phyloP scores from a whole-genome alignment of 2,888 invertebrate genomes.

The Caenorhabditis virilis region DNA sequence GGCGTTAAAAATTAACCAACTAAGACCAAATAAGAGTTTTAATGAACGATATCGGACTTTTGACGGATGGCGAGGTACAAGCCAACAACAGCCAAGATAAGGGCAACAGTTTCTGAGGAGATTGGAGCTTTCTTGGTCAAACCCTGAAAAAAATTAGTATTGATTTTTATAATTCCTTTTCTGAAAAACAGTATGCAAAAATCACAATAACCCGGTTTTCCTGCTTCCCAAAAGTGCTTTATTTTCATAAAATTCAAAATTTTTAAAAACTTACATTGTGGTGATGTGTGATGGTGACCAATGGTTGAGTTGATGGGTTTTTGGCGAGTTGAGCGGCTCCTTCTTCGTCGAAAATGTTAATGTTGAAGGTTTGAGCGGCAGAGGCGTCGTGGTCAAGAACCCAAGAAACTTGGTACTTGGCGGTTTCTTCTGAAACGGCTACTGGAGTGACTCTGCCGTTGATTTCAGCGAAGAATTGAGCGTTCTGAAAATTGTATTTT shows the following conservation, averaged over 20 bases:
- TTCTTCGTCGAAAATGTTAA: slow-evolving; percentile 88
- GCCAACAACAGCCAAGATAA: slow-evolving; percentile 47
- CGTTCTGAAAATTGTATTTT: slow-evolving; percentile 73
- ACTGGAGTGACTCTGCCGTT: slow-evolving; percentile 85
- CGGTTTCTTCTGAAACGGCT: slow-evolving; percentile 78
- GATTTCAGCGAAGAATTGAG: slow-evolving; percentile 86
- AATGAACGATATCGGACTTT: slow-evolving; percentile 53
- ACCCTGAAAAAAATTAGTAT: slow-evolving; percentile 44
- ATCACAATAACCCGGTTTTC: no score
- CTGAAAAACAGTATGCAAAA: no score
- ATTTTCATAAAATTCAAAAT: neutral
- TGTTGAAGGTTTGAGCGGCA: slow-evolving; percentile 80
- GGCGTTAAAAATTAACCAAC: neutral
- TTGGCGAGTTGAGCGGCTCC: slow-evolving; percentile 85
- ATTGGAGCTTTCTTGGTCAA: slow-evolving; percentile 55
- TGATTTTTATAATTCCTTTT: neutral
- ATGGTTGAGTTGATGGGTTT: slow-evolving; percentile 75
- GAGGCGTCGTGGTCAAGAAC: slow-evolving; percentile 85
- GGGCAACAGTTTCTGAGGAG: slow-evolving; percentile 59
- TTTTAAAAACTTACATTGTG: slow-evolving; percentile 73
- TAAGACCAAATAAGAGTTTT: slow-evolving; percentile 12
- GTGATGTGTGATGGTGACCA: slow-evolving; percentile 78
- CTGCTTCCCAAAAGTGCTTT: no score
- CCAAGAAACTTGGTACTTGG: slow-evolving; percentile 89
- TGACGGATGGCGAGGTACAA: slow-evolving; percentile 61